Evolutionary conservation across 2,888 invertebrate species (phyloP).

Genomic region (Lithophane semibrunnea): DNA sequence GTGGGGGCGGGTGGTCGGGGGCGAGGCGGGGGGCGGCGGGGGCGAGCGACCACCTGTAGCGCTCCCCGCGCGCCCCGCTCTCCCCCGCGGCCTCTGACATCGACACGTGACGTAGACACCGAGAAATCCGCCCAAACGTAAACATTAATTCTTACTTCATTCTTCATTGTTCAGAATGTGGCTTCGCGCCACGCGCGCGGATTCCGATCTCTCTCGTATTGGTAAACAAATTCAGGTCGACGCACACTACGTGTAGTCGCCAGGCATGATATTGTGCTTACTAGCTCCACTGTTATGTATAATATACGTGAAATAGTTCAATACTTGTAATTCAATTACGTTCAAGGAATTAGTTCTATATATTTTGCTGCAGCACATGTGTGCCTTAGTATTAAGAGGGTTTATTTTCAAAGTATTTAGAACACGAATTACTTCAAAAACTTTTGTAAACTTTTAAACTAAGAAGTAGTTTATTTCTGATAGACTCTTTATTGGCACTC

Average conservation of each 20-base stretch:
- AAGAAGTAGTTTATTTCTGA: background rate
- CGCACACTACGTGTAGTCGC: slow-evolving; percentile 67
- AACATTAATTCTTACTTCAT: slow-evolving; percentile 90
- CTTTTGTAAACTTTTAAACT: background rate
- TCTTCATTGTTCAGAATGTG: slow-evolving; percentile 89
- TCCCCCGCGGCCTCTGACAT: slow-evolving; percentile 73
- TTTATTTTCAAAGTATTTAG: slow-evolving; percentile 4
- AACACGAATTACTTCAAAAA: background rate
- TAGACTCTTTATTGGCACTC: background rate
- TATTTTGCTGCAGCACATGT: slow-evolving; percentile 53
- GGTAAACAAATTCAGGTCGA: slow-evolving; percentile 86
- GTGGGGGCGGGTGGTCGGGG: slow-evolving; percentile 65
- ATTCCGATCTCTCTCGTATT: slow-evolving; percentile 86
- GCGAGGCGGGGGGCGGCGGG: slow-evolving; percentile 61
- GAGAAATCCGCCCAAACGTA: slow-evolving; percentile 90
- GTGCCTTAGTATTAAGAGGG: slow-evolving; percentile 2
- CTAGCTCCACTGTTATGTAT: slow-evolving; percentile 61
- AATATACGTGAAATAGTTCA: slow-evolving; percentile 70
- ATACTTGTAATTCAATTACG: slow-evolving; percentile 84
- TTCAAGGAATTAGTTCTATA: slow-evolving; percentile 78
- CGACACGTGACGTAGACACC: slow-evolving; percentile 89
- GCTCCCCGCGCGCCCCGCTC: slow-evolving; percentile 68
- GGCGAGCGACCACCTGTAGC: slow-evolving; percentile 86
- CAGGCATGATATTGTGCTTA: slow-evolving; percentile 69
- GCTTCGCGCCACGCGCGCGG: slow-evolving; percentile 84